Evolutionary conservation across 2,113 vertebrate genomes (phyloP), one percentile per base, ranked within the genome.

Genomic region (Corapipo altera): DNA sequence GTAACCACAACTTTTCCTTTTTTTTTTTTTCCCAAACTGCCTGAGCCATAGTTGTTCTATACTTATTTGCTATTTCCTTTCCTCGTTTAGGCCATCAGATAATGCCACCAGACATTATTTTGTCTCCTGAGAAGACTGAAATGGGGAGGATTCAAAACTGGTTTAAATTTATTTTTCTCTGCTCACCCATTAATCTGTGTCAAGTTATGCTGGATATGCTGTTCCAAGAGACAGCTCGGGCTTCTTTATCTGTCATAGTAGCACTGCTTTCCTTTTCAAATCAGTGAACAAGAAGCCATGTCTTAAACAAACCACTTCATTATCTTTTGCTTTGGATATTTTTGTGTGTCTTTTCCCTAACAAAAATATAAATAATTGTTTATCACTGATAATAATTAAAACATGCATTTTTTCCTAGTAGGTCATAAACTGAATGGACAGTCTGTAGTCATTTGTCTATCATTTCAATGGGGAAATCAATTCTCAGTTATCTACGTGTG

Each of bases 201-300:
- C 80, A 69, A 44, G 41, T 85, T 78, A 39, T 59, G 20, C 46
- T 88, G 74, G 81, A 73, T 85, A 8, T 79, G n/a, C 54, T 79
- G 15, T 88, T 94, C 73, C 0, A 2, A 91, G 73, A 92, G 52
- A 69, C 37, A 78, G 74, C 71, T 78, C 74, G 85, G 54, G 66
- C 69, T 89, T 73, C 82, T 91, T 91, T 70, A 91, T 93, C 81
- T 85, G 46, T 24, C 55, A 27, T 14, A 44, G 74, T 28, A 79
- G n/a, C 30, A 15, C 30, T 75, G 62, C 58, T 95, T 91, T 91
- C 49, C 58, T 94, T 96, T 96, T 84, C 73, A 59, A 67, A 84
- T 85, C 85, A 91, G 72, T 39, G 71, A 86, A 88, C 35, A 91
- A 74, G 65, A 71, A 77, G 9, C 61, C 43, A 14, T 12, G 12